phyloP scores from a whole-genome alignment of 2,797 vertebrate species.

The Dermochelys coriacea region DNA sequence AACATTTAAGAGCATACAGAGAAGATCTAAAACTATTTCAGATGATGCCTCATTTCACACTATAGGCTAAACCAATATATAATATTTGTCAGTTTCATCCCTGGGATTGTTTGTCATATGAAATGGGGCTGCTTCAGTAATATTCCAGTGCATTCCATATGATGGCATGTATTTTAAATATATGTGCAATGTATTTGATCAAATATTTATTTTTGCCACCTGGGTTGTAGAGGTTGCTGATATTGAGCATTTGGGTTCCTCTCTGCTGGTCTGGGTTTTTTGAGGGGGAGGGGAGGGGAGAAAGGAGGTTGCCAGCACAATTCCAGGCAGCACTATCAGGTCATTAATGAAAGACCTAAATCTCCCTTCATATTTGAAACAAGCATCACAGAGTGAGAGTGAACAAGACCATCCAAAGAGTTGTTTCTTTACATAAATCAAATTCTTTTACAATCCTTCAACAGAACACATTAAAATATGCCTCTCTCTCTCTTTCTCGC shows the following conservation, averaged over 20 bases:
- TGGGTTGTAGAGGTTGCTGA: background rate
- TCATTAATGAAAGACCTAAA: background rate
- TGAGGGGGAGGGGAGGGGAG: background rate
- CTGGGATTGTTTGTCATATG: background rate
- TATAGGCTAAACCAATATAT: background rate
- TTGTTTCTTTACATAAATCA: constrained; percentile 71
- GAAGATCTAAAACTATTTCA: background rate
- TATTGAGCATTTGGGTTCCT: background rate
- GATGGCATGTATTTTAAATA: constrained; percentile 9
- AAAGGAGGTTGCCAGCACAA: fast-evolving
- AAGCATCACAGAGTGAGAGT: fast-evolving
- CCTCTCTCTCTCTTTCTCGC: constrained; percentile 46
- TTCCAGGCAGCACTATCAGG: background rate
- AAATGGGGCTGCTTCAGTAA: constrained; percentile 7
- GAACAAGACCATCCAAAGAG: constrained; percentile 19
- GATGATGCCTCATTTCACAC: background rate
- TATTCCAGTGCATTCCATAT: background rate
- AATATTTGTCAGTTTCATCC: background rate
- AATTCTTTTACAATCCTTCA: constrained; percentile 71
- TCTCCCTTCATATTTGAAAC: background rate
- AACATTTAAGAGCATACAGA: background rate
- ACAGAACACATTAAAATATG: constrained; percentile 52
- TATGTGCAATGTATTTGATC: background rate
- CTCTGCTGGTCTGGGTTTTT: background rate
- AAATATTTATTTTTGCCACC: constrained; percentile 26